Conservation (phyloP, 2,113 vertebrate genomes). For the Oreotrochilus melanogaster region DNA sequence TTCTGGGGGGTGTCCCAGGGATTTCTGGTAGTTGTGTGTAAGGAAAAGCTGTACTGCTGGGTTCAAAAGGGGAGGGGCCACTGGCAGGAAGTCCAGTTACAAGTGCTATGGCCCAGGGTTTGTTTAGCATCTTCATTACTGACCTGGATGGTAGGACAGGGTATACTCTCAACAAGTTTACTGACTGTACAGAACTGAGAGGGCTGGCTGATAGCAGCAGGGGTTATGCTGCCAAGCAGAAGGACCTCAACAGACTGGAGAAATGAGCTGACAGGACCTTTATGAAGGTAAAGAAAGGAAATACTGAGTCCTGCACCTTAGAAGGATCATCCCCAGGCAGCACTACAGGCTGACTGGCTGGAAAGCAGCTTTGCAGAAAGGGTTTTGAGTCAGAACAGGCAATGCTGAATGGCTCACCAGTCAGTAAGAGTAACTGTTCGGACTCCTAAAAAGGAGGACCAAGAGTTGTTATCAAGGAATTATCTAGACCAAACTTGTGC, state of each 20-base stretch:
- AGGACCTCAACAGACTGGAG: background rate
- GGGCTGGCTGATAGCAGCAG: background rate
- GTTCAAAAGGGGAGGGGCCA: background rate
- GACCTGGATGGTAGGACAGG: background rate
- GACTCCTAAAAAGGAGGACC: background rate
- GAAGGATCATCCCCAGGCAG: background rate
- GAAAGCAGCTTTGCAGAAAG: background rate
- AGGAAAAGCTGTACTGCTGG: background rate
- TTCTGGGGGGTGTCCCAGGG: background rate
- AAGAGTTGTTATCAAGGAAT: background rate
- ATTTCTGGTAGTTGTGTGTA: background rate
- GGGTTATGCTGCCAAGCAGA: background rate
- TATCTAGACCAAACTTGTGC: background rate
- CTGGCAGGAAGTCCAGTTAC: background rate
- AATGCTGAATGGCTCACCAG: background rate
- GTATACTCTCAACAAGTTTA: background rate
- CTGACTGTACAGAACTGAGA: background rate
- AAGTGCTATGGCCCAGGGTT: background rate
- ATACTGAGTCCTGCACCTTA: background rate
- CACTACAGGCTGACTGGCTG: background rate
- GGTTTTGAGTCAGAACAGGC: background rate
- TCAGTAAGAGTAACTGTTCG: background rate
- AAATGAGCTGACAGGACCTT: background rate
- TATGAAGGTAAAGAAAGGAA: background rate
- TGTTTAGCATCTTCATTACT: background rate